phyloP scores from a whole-genome alignment of 2,113 vertebrate species.

The Diphyllodes magnificus region DNA sequence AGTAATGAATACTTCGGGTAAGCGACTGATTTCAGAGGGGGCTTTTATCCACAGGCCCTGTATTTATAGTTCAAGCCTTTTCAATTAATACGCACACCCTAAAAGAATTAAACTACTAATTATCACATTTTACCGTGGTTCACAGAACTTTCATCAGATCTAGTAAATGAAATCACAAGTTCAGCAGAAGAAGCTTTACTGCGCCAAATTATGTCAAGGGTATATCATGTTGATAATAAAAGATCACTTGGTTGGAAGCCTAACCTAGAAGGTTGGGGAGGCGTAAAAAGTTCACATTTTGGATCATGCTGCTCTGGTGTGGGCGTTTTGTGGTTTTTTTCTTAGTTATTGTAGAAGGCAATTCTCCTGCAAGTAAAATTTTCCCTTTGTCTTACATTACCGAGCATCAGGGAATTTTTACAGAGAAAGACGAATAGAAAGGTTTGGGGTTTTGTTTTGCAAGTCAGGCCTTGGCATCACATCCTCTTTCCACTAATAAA shows the following conservation, averaged over 20 bases:
- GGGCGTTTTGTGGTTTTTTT: slow-evolving; percentile 8
- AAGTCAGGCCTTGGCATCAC: not conserved
- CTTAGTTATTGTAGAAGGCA: slow-evolving; percentile 49
- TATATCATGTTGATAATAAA: slow-evolving; percentile 41
- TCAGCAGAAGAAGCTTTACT: slow-evolving; percentile 62
- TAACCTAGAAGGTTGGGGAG: slow-evolving; percentile 39
- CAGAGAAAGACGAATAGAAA: slow-evolving; percentile 11
- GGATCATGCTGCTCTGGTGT: slow-evolving; percentile 31
- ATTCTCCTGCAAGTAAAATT: slow-evolving; percentile 49
- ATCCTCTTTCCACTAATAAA: slow-evolving; percentile 14
- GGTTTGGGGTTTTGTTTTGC: slow-evolving; percentile 23
- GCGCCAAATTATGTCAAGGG: slow-evolving; percentile 53
- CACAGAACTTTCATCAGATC: slow-evolving; percentile 68
- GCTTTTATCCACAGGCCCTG: slow-evolving; percentile 71
- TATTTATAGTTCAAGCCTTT: slow-evolving; percentile 75
- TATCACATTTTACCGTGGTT: slow-evolving; percentile 72
- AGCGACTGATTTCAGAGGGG: slow-evolving; percentile 64
- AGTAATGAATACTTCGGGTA: slow-evolving; percentile 70
- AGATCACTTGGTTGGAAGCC: slow-evolving; percentile 42
- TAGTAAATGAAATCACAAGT: slow-evolving; percentile 67
- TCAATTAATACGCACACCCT: slow-evolving; percentile 70
- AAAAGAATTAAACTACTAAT: slow-evolving; percentile 75
- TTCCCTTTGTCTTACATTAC: slow-evolving; percentile 48
- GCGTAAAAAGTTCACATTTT: slow-evolving; percentile 55
- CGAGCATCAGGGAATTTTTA: slow-evolving; percentile 33